Evolutionary conservation across 2,888 invertebrate genomes (phyloP).

Genomic region (Notodonta dromedarius): DNA sequence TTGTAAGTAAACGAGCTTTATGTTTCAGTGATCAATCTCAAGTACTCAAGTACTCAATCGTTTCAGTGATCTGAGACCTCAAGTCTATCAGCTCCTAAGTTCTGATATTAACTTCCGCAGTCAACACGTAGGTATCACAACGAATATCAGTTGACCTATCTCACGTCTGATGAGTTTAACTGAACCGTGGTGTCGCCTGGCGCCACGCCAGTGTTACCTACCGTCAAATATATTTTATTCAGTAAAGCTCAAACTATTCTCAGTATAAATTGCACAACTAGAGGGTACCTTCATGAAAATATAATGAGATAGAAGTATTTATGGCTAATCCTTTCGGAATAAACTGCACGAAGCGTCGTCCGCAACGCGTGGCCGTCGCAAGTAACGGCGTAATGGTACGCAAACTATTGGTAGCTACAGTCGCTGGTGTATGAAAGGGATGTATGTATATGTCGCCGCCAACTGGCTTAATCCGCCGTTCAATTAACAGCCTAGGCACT

Average conservation of each 20-base stretch:
- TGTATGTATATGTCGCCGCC: conserved; percentile 28
- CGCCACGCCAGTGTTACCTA: conserved; percentile 67
- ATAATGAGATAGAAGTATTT: conserved; percentile 81
- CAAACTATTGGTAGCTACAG: conserved; percentile 61
- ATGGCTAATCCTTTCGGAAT: conserved; percentile 81
- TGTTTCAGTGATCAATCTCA: too few species aligned
- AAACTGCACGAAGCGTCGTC: conserved; percentile 70
- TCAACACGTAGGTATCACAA: conserved; percentile 20
- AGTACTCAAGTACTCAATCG: too few species aligned
- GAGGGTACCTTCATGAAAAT: conserved; percentile 79
- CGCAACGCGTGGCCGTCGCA: conserved; percentile 59
- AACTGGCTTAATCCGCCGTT: too few species aligned
- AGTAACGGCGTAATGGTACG: conserved; percentile 50
- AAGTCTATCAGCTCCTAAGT: too few species aligned
- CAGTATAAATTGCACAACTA: conserved; percentile 76
- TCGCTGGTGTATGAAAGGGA: conserved; percentile 50
- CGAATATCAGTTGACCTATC: conserved; percentile 51
- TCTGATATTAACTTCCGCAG: conserved; percentile 7
- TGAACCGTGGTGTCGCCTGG: conserved; percentile 68
- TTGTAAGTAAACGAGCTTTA: too few species aligned
- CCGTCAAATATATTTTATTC: conserved; percentile 82
- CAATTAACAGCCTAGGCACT: too few species aligned
- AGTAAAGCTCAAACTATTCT: conserved; percentile 80
- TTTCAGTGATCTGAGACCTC: too few species aligned
- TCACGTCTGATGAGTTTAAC: conserved; percentile 50